Percentiles rank a stretch among this genome's conserved stretches.
Conservation (phyloP, 1,140 invertebrate genomes). For the Scylla paramamosain region DNA sequence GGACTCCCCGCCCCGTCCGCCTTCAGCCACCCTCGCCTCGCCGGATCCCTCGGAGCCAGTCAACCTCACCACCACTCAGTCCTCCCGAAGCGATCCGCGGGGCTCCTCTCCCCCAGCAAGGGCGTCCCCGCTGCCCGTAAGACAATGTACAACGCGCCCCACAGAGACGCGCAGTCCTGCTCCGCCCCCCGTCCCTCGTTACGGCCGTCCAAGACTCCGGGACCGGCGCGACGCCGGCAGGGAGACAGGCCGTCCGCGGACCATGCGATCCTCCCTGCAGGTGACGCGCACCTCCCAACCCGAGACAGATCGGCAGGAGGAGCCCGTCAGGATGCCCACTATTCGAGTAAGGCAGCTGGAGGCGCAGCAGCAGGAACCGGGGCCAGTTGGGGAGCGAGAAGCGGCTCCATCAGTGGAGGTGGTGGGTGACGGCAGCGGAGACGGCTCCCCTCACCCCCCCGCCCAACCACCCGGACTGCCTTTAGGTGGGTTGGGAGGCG, state of each 20-base stretch:
- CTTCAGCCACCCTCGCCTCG: constrained; percentile 75
- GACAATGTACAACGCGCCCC: constrained; percentile 57
- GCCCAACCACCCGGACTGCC: constrained; percentile 59
- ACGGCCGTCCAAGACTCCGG: constrained; percentile 60
- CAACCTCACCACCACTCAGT: constrained; percentile 76
- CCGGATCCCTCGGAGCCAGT: constrained; percentile 76
- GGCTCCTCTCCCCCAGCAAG: constrained; percentile 81
- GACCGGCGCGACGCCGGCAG: constrained; percentile 44
- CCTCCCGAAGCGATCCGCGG: constrained; percentile 77
- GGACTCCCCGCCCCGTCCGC: not conserved
- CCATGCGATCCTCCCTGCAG: constrained; percentile 52
- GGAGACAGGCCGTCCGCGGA: constrained; percentile 45
- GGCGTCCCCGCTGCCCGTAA: constrained; percentile 70
- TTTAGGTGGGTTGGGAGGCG: constrained; percentile 57
- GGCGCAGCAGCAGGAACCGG: constrained; percentile 57
- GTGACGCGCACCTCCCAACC: not conserved
- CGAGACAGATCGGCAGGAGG: constrained; percentile 46
- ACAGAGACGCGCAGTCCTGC: constrained; percentile 54
- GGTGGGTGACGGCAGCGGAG: constrained; percentile 24
- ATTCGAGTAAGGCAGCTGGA: constrained; percentile 77
- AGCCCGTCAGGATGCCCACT: constrained; percentile 63
- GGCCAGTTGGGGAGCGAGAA: constrained; percentile 44
- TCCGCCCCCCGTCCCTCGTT: constrained; percentile 59
- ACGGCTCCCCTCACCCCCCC: constrained; percentile 60
- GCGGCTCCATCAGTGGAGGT: constrained; percentile 40